Base-by-base conservation (phyloP, 2,797 vertebrate genomes). In the Smutsia gigantea region DNA sequence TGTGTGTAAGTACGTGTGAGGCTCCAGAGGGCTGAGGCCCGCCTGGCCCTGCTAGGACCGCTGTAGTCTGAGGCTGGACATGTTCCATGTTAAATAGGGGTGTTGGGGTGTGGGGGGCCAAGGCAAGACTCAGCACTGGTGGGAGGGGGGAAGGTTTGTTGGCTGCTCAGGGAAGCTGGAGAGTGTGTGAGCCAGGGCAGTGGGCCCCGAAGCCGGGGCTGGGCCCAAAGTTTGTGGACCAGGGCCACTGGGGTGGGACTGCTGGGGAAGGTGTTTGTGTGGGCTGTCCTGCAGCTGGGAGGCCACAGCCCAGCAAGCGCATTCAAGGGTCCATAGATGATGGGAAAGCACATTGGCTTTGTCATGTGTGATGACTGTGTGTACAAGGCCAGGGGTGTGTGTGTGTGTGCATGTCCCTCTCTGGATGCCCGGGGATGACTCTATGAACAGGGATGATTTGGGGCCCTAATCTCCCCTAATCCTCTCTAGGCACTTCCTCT, bases 401-500 rank as follows among this genome's bases (percentile, higher is more conserved):
- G n/a, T 42, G 53, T 85, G 1, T 12, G 31, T 7, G 7, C 46
- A 14, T 11, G n/a, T 63, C 37, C n/a, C 68, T 63, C 7, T 63
- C 90, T 81, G 21, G 31, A 29, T 42, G 53, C 75, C 92, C 19
- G 27, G 57, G 29, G 84, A 64, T 1, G 1, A 59, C 64, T 83
- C 37, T 11, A 11, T 31, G 63, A 86, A 59, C 53, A 31, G 49
- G 15, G 64, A 29, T 17, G n/a, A 87, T 75, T 49, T 27, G 27
- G 2, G 53, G 42, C 5, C 21, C 25, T 51, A 29, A 77, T 87
- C 57, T 81, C 64, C 31, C 23, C 69, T 46, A 29, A 87, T 81
- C 87, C 92, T n/a, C 57, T 59, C 34, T 42, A 37, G 46, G 59
- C 66, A n/a, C 37, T 93, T 93, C 63, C 87, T 97, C 39, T 84